Conservation (phyloP, 1,140 invertebrate genomes). For the Zaprionus camerounensis region DNA sequence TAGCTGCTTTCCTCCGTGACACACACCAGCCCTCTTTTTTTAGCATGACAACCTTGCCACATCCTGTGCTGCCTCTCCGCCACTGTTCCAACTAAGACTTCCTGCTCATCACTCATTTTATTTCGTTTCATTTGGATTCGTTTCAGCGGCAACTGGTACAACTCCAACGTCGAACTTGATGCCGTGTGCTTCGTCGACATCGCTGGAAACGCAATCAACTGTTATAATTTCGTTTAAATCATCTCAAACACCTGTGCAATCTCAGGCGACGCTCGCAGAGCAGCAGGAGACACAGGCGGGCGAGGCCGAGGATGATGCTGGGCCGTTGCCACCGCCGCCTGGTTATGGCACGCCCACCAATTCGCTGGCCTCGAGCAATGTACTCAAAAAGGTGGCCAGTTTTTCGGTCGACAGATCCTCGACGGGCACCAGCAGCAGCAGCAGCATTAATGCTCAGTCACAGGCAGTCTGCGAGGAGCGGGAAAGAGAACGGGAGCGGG, state of each 20-base stretch:
- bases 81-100: neutral
- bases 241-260: conserved; percentile 84
- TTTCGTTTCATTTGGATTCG: conserved; percentile 27
- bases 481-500: conserved; percentile 40
- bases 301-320: conserved; percentile 41
- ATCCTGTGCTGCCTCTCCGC: neutral
- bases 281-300: neutral
- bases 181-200: conserved; percentile 23
- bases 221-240: conserved; percentile 84
- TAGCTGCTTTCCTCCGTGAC: no score
- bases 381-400: conserved; percentile 93
- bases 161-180: conserved; percentile 27
- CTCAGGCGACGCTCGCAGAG: conserved; percentile 55
- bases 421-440: conserved; percentile 49
- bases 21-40: no score
- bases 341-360: conserved; percentile 85
- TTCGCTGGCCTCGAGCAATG: conserved; percentile 85
- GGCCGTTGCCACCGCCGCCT: conserved; percentile 54
- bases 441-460: conserved; percentile 36
- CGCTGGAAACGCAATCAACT: conserved; percentile 84
- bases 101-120: conserved; percentile 48
- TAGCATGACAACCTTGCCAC: neutral
- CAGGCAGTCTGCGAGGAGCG: conserved; percentile 31
- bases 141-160: conserved; percentile 21
- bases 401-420: conserved; percentile 89